Conservation (phyloP, 2,113 vertebrate genomes). For the Balaeniceps rex region DNA sequence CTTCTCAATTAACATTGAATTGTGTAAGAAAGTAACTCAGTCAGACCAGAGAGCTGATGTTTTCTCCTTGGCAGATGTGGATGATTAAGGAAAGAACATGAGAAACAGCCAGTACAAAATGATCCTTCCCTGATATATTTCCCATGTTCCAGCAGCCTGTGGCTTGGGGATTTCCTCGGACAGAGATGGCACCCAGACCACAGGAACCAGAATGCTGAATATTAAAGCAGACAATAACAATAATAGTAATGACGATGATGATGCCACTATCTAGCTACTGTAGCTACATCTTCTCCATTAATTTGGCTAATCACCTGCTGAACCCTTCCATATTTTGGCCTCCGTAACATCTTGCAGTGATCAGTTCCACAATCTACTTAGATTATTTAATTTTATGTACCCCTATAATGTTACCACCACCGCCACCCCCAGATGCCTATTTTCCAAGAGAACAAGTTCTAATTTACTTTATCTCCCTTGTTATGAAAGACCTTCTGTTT, state of each 20-base stretch:
- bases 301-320: background rate
- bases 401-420: background rate
- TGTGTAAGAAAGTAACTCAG: background rate
- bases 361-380: background rate
- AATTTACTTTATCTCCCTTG: background rate
- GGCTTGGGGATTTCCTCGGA: background rate
- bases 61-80: background rate
- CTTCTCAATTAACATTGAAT: background rate
- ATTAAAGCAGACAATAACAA: background rate
- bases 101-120: background rate
- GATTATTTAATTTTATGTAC: background rate
- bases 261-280: background rate
- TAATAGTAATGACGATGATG: background rate
- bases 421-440: background rate
- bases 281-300: background rate
- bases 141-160: background rate
- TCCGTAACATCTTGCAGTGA: background rate
- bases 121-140: background rate
- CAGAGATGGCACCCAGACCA: background rate
- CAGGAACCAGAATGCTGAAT: background rate
- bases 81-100: background rate
- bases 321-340: background rate
- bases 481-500: background rate
- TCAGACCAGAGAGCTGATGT: background rate
- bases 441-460: background rate